A percentile compares a stretch with the other conserved stretches of the same genome.
Conservation (phyloP, 37 sponge, comb jelly and placozoan species). For the Axinella damicornis region DNA sequence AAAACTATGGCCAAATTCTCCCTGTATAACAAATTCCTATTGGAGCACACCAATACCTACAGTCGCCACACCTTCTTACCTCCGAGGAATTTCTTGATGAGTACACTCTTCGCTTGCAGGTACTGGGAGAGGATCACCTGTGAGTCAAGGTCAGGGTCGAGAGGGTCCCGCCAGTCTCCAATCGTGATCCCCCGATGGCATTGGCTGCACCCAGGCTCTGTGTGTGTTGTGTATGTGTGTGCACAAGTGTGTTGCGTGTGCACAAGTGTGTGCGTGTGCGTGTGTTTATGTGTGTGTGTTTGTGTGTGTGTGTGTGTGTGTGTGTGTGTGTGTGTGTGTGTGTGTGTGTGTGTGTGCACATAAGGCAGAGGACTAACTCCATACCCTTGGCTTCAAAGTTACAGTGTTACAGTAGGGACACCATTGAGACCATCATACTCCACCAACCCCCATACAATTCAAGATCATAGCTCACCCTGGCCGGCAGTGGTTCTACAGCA, state of each 20-base stretch:
- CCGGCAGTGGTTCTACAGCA: conserved; percentile 85
- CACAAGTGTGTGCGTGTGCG: neutral
- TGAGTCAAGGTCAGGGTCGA: conserved; percentile 93
- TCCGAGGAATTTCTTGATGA: conserved; percentile 43
- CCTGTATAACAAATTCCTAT: too few species aligned
- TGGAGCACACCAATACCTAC: neutral
- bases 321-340: neutral
- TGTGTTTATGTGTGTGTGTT: neutral
- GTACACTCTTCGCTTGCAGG: conserved; percentile 42
- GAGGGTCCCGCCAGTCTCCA: conserved; percentile 97
- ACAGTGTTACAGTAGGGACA: neutral
- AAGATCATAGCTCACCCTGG: conserved; percentile 25
- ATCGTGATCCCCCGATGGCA: conserved; percentile 89
- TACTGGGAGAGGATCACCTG: conserved; percentile 93
- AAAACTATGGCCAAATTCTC: too few species aligned
- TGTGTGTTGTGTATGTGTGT: neutral
- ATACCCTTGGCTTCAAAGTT: neutral
- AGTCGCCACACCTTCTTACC: neutral
- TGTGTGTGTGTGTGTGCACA: too few species aligned
- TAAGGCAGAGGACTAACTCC: too few species aligned
- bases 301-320: conserved; percentile 5
- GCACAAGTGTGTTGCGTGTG: neutral
- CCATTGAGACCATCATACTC: neutral
- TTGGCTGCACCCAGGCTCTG: conserved; percentile 87
- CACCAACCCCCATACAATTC: neutral